Evolutionary conservation across 2,888 invertebrate genomes (phyloP).

Genomic region (Synergus itoensis): DNA sequence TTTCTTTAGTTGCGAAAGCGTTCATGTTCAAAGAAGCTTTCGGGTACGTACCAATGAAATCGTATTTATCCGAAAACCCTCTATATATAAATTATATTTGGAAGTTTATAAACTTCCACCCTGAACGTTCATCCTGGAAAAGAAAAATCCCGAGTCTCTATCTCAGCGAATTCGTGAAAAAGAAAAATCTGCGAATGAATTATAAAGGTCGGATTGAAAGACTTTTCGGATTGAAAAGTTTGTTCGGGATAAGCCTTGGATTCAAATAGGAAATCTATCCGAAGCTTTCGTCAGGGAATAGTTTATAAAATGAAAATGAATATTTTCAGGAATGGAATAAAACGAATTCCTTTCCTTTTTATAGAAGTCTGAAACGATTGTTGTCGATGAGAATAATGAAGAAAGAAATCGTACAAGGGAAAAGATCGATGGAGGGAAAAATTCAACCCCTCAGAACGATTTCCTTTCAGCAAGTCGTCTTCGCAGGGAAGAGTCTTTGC

Average conservation of each 20-base stretch:
- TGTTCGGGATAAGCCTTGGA: too few species aligned
- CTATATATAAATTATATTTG: too few species aligned
- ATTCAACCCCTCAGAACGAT: slow-evolving; percentile 35
- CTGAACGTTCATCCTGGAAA: too few species aligned
- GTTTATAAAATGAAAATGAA: background rate
- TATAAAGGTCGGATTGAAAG: too few species aligned
- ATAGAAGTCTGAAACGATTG: background rate
- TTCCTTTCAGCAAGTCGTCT: slow-evolving; percentile 14
- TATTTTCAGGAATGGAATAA: background rate
- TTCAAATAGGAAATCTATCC: too few species aligned
- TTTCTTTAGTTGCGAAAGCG: slow-evolving; percentile 18
- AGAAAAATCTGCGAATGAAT: too few species aligned
- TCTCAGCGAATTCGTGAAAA: too few species aligned
- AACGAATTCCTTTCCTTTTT: too few species aligned
- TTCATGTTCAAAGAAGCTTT: background rate
- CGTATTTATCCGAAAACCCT: background rate
- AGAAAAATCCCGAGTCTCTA: too few species aligned
- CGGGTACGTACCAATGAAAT: background rate
- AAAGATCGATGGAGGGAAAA: slow-evolving; percentile 27
- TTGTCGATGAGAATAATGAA: background rate
- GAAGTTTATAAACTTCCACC: too few species aligned
- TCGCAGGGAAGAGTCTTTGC: background rate
- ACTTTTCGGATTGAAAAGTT: too few species aligned
- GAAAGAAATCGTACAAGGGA: slow-evolving; percentile 24
- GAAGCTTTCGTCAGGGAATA: too few species aligned